Base-by-base conservation (phyloP, 2,888 invertebrate genomes). In the Embidobia sp. region DNA sequence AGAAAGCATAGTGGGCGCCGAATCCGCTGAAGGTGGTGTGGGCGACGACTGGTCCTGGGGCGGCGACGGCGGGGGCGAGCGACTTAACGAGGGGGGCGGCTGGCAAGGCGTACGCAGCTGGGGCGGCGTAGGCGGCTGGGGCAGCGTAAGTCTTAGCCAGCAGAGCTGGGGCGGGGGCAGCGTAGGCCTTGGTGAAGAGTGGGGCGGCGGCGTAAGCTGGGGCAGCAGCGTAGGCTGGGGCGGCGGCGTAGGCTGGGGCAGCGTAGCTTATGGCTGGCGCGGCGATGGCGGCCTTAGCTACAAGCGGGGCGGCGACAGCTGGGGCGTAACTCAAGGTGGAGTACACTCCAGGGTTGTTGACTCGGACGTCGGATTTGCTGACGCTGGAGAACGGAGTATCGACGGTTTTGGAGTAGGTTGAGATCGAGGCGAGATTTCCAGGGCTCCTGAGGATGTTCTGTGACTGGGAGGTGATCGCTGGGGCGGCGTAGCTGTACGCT, bases 321-420 rank as follows among this genome's bases (percentile, higher is more conserved):
- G 82, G 78, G 26, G 75, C 59, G 42, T 69, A 64, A 59, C 61
- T 66, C 8, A 70, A 1, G 1, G 73, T 66, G 18, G 76, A 53
- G 42, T 83, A 80, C 10, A 85, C 72, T 2, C 80, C 84, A 7
- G 88, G 88, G 82, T 89, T 94, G 89, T 92, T 93, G 15, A 94
- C 93, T n/a, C 94, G 92, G 22, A 94, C 92, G 84, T 94, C 94
- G 16, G 93, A 90, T 85, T 94, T 94, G 84, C 93, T 92, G 40
- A 93, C 93, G 85, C 93, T 94, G 22, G 70, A 67, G 46, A 92
- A 94, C 5, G 94, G 94, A 1, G 94, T 94, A 87, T 93, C 93
- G 81, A 94, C 92, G 75, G 93, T 92, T 87, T 94, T 94, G 11
- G 92, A 91, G 89, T 93, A 93, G 46, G 94, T 93, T 10, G 94